A percentile compares a stretch with the other conserved stretches of the same genome.
phyloP scores from a whole-genome alignment of 2,797 vertebrate species.

The Gobio occitaniae region DNA sequence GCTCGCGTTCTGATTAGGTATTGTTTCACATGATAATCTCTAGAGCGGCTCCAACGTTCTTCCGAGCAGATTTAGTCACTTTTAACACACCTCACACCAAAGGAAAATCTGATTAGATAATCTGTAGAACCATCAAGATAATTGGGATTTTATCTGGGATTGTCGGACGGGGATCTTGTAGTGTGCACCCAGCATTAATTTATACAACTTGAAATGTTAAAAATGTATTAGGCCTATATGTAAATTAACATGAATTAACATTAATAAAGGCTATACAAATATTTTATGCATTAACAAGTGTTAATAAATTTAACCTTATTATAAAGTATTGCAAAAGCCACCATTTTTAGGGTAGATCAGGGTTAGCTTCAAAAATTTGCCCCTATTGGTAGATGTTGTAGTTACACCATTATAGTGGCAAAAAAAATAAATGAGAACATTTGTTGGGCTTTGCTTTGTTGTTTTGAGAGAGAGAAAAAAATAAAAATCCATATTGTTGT shows the following conservation, averaged over 20 bases:
- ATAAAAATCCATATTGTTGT: conserved; percentile 16
- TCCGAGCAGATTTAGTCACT: too few species aligned
- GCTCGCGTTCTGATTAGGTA: too few species aligned
- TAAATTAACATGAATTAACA: not conserved
- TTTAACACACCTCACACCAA: too few species aligned
- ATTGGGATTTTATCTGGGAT: too few species aligned
- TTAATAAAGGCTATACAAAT: not conserved
- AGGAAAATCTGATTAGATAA: too few species aligned
- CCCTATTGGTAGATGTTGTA: not conserved
- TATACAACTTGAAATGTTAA: too few species aligned
- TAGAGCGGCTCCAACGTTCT: too few species aligned
- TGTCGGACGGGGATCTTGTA: too few species aligned
- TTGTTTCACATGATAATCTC: too few species aligned
- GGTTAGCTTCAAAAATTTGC: not conserved
- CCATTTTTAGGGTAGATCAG: not conserved
- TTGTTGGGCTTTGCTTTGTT: not conserved
- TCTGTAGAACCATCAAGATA: too few species aligned
- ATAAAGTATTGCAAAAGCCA: not conserved
- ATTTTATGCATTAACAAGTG: not conserved
- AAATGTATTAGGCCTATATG: not conserved
- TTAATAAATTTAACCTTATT: not conserved
- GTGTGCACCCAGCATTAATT: not conserved
- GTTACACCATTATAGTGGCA: not conserved
- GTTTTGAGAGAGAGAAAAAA: not conserved
- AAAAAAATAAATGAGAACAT: not conserved